Conservation (phyloP, 2,888 invertebrate genomes). For the Siphlonurus alternatus region DNA sequence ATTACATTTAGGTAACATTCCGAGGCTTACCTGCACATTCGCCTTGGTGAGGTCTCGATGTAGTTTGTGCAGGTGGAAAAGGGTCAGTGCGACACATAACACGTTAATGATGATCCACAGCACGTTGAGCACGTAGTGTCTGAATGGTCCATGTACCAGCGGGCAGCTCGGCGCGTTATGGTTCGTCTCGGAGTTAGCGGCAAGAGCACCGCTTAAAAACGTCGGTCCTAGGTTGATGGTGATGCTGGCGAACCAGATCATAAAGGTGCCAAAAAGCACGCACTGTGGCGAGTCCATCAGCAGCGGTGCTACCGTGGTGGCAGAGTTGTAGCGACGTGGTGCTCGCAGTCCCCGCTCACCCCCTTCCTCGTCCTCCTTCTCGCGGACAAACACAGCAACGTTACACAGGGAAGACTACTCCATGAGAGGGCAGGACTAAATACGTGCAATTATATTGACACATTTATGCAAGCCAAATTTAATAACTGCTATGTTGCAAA, state of each 20-base stretch:
- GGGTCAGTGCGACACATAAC: conserved; percentile 66
- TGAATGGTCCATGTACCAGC: conserved; percentile 68
- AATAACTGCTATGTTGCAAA: too few species aligned
- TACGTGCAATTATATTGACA: too few species aligned
- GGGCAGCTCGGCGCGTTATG: conserved; percentile 72
- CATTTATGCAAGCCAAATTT: too few species aligned
- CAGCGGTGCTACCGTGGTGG: conserved; percentile 45
- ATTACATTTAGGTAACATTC: too few species aligned
- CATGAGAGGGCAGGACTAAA: too few species aligned
- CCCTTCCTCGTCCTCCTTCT: conserved; percentile 35
- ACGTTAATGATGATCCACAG: conserved; percentile 80
- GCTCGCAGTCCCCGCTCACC: conserved; percentile 5
- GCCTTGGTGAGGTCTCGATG: conserved; percentile 68
- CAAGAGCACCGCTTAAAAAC: conserved; percentile 65
- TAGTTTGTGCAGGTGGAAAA: conserved; percentile 61
- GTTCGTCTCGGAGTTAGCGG: conserved; percentile 58
- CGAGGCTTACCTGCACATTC: conserved; percentile 42
- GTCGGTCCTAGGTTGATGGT: conserved; percentile 81
- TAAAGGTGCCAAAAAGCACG: conserved; percentile 76
- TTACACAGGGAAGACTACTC: too few species aligned
- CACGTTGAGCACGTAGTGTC: conserved; percentile 80
- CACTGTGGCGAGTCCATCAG: conserved; percentile 79
- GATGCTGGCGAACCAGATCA: conserved; percentile 87
- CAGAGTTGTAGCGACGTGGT: conserved; percentile 28
- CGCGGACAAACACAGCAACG: background rate